Conservation (phyloP, 2,888 invertebrate genomes). For the Noctua comes region DNA sequence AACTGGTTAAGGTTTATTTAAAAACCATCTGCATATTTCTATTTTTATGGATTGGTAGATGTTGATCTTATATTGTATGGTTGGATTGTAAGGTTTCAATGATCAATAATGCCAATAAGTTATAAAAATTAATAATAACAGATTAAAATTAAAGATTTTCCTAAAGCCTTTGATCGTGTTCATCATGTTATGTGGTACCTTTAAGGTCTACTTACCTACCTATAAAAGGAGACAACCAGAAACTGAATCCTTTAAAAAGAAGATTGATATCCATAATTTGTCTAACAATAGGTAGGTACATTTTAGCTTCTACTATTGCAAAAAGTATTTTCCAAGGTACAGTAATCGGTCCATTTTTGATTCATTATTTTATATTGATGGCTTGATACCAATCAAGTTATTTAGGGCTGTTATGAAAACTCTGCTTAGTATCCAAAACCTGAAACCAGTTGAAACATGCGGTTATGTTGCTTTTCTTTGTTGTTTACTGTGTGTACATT, state of each 20-base stretch:
- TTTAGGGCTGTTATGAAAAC: neutral
- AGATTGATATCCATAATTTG: no score
- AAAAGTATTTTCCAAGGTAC: neutral
- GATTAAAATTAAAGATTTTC: neutral
- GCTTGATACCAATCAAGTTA: neutral
- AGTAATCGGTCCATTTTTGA: conserved; percentile 5
- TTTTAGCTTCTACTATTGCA: neutral
- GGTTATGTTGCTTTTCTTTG: neutral
- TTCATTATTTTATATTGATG: neutral
- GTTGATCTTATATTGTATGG: no score
- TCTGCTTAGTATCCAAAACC: neutral
- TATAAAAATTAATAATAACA: neutral
- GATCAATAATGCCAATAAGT: neutral
- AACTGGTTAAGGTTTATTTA: neutral
- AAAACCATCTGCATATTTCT: neutral
- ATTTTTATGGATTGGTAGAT: neutral
- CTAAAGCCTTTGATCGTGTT: neutral
- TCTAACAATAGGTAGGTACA: neutral
- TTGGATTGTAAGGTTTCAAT: neutral
- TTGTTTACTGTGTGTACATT: neutral
- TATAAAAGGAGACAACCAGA: neutral
- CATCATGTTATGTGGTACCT: neutral
- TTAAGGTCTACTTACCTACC: neutral
- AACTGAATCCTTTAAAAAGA: neutral
- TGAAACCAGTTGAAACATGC: neutral